Evolutionary conservation across 2,888 invertebrate species (phyloP).

Genomic region (Campaea margaritaria): DNA sequence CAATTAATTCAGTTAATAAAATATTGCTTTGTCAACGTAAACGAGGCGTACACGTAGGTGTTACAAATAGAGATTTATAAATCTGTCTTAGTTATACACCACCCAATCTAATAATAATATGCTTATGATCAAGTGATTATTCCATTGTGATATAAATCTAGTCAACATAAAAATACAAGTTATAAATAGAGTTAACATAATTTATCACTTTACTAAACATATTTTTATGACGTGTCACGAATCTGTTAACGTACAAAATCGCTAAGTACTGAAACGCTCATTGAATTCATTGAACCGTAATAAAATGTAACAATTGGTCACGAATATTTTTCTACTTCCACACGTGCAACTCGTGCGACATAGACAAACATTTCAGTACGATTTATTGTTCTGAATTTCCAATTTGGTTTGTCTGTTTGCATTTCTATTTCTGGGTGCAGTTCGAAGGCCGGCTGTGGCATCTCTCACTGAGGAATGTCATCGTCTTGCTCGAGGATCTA

Average conservation of each 20-base stretch:
- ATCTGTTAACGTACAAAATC: neutral
- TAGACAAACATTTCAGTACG: conserved; percentile 10
- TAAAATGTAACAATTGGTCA: neutral
- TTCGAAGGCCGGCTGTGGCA: conserved; percentile 50
- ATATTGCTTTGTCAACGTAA: too few species aligned
- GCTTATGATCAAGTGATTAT: too few species aligned
- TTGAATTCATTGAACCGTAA: conserved; percentile 16
- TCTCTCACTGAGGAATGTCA: conserved; percentile 57
- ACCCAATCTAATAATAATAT: too few species aligned
- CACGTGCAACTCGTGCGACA: conserved; percentile 11
- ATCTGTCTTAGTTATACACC: too few species aligned
- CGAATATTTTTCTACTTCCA: too few species aligned
- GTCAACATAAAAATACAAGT: neutral
- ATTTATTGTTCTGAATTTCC: conserved; percentile 28
- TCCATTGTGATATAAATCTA: neutral
- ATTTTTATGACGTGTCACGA: conserved; percentile 9
- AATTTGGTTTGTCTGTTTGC: conserved; percentile 28
- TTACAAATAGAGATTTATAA: too few species aligned
- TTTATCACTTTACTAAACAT: neutral
- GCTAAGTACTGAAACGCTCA: neutral
- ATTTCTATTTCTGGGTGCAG: conserved; percentile 48
- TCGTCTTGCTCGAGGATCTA: conserved; percentile 46
- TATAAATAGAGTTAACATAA: neutral
- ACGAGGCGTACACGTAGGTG: too few species aligned
- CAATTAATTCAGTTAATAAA: neutral